phyloP scores from a whole-genome alignment of 2,113 vertebrate species.

The Nerophis ophidion region DNA sequence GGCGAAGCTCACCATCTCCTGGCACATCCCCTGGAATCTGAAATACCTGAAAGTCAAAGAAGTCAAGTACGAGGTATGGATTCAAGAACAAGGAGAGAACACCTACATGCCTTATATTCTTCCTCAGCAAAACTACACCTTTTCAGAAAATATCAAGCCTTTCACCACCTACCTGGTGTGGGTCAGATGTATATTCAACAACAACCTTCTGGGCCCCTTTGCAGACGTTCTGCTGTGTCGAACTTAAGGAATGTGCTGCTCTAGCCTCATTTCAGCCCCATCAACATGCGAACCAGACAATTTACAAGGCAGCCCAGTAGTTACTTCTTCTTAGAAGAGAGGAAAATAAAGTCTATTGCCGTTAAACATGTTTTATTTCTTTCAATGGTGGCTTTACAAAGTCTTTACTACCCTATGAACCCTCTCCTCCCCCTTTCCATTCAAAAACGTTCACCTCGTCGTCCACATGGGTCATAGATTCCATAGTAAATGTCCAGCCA shows the following conservation, averaged over 20 bases:
- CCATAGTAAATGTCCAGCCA: no score
- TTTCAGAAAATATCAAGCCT: slow-evolving; percentile 96
- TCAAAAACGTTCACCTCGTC: no score
- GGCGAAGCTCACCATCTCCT: slow-evolving; percentile 86
- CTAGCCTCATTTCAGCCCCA: no score
- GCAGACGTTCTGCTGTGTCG: slow-evolving; percentile 91
- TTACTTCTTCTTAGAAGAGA: no score
- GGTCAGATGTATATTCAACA: slow-evolving; percentile 98
- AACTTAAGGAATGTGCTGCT: slow-evolving; percentile 68
- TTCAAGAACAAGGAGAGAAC: slow-evolving; percentile 98
- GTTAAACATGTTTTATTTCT: no score
- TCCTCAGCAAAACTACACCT: slow-evolving; percentile 94
- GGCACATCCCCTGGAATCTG: slow-evolving; percentile 97
- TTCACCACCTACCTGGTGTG: slow-evolving; percentile 96
- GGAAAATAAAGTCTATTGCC: no score
- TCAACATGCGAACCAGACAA: no score
- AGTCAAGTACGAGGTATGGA: slow-evolving; percentile 97
- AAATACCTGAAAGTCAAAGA: slow-evolving; percentile 92
- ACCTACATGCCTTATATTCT: slow-evolving; percentile 97
- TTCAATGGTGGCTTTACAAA: no score
- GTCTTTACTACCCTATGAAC: no score
- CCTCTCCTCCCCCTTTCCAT: no score
- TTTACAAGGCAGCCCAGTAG: no score
- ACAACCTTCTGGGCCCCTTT: slow-evolving; percentile 91
- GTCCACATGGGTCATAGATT: no score